Evolutionary conservation across 2,113 vertebrate genomes (phyloP).

Genomic region (Brachypteracias leptosomus): DNA sequence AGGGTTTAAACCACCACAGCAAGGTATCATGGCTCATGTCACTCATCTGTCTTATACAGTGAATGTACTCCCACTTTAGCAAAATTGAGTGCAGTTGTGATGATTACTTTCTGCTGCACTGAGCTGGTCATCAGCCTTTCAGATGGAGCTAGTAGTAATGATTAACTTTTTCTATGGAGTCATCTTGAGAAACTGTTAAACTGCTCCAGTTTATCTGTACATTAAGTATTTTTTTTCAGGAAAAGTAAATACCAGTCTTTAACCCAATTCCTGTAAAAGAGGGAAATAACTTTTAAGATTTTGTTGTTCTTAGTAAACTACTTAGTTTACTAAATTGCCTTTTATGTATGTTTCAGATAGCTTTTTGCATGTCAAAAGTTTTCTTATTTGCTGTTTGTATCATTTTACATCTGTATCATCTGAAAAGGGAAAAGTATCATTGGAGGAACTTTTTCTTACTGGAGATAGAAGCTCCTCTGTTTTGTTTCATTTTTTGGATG

Average conservation of each 20-base stretch:
- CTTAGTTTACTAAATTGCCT: background rate
- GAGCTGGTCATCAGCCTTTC: background rate
- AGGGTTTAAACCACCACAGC: too few species aligned
- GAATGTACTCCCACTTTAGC: background rate
- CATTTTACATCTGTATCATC: background rate
- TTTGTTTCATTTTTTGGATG: background rate
- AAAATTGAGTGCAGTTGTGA: background rate
- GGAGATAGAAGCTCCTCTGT: background rate
- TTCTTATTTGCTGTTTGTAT: background rate
- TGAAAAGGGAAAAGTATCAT: background rate
- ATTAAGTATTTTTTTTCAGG: background rate
- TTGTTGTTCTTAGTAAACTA: background rate
- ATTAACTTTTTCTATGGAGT: background rate
- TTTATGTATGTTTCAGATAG: background rate
- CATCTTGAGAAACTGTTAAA: background rate
- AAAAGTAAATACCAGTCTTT: background rate
- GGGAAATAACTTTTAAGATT: background rate
- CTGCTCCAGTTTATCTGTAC: background rate
- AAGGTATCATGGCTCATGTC: background rate
- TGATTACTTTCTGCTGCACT: background rate
- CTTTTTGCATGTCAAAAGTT: background rate
- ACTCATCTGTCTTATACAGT: background rate
- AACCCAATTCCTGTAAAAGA: accelerated
- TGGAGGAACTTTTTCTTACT: background rate
- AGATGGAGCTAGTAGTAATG: background rate